These are phyloP conservation scores for Ormyrus nitidulus DNA, from an alignment of 2,888 invertebrate species.

Conservation along the genomic window DNA sequence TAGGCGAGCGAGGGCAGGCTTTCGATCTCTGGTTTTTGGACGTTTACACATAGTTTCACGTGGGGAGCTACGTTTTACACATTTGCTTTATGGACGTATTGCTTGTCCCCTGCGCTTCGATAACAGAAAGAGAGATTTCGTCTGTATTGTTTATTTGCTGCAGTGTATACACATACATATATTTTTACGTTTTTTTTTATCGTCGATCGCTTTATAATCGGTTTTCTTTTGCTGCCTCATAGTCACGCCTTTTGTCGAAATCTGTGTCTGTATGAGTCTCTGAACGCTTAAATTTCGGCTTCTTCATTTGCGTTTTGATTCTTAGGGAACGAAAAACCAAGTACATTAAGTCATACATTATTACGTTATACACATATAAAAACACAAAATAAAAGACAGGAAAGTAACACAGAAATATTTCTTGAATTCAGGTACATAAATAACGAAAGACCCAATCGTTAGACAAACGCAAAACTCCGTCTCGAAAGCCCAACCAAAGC, in stretches of 20 bases:
- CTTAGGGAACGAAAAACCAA: conserved; percentile 48
- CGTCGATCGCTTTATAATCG: not conserved
- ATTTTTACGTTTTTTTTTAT: not conserved
- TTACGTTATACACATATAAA: too few species aligned
- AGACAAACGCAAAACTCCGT: conserved; percentile 8
- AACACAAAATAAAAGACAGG: not conserved
- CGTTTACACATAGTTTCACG: too few species aligned
- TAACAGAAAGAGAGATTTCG: too few species aligned
- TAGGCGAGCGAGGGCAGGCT: too few species aligned
- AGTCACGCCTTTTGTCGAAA: not conserved
- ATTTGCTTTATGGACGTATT: too few species aligned
- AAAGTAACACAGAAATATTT: conserved; percentile 4
- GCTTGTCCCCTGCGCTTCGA: too few species aligned
- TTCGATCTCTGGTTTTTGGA: too few species aligned
- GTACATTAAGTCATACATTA: not conserved
- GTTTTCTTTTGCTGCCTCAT: conserved; percentile 29
- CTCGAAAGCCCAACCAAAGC: conserved; percentile 2
- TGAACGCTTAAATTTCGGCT: too few species aligned
- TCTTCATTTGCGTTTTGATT: conserved; percentile 19
- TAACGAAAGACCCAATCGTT: conserved; percentile 36
- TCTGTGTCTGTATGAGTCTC: conserved; percentile 44
- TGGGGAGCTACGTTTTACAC: too few species aligned
- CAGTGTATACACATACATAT: too few species aligned
- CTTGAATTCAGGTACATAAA: conserved; percentile 48
- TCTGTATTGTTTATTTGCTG: too few species aligned